These are phyloP conservation scores for Boulengeromyrus knoepffleri DNA, from an alignment of 2,113 vertebrate genomes.

Conservation along the genomic window DNA sequence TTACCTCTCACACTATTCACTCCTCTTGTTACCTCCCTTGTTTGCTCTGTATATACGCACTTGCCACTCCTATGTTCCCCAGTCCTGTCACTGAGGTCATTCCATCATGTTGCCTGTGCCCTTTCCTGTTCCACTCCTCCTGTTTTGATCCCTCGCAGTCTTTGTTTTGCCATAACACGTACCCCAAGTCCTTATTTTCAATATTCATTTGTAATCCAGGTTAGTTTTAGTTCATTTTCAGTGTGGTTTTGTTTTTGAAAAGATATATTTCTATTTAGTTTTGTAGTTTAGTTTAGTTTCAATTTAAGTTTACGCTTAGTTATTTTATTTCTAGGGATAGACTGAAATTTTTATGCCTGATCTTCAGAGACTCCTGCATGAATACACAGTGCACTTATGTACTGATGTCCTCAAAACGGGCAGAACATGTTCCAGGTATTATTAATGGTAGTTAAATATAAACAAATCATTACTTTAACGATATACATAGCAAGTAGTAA, in stretches of 20 bases:
- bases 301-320: background rate
- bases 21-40: background rate
- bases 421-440: background rate
- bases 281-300: background rate
- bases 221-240: background rate
- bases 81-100: background rate
- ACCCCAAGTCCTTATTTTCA: background rate
- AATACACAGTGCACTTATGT: background rate
- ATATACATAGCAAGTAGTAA: background rate
- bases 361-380: background rate
- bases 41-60: no score
- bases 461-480: background rate
- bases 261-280: background rate
- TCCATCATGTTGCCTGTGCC: background rate
- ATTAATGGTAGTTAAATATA: background rate
- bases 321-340: background rate
- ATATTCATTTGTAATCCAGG: background rate
- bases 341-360: background rate
- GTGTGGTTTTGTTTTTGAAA: background rate
- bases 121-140: background rate
- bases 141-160: background rate
- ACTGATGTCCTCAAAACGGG: background rate
- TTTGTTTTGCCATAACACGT: background rate
- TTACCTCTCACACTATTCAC: background rate
- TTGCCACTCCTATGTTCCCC: no score